Evolutionary conservation across 1,140 invertebrate species (phyloP), one percentile per base, ranked within the genome.

Genomic region (Pseudomyrmex cubaensis): DNA sequence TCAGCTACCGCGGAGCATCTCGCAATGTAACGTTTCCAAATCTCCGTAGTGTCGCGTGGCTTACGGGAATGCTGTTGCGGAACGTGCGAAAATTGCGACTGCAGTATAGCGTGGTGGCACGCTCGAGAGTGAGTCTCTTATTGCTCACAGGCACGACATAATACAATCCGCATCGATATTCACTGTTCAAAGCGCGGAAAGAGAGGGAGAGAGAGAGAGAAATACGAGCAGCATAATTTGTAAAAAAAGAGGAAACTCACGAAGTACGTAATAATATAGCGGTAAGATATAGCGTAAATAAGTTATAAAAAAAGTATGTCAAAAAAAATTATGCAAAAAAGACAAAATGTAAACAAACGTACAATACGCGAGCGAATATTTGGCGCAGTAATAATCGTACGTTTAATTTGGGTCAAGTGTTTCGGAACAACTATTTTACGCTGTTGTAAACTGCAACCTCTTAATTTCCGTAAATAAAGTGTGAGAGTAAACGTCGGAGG

Each of bases 1-100:
- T 70, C 76, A 13, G 25, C 46, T 76, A 59, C 20, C 50, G 46
- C 52, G 44, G 59, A 56, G 76, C 22, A 25, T 44, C 74, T 22
- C n/a, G 20, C 20, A 12, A 59, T 20, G 25, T 67, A 67, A 25
- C 64, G 76, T 70, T 35, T 62, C 44, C 70, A 66, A 80, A 80
- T 80, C 70, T 25, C 25, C 22, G 15, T 4, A 48, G 50, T 56
- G 20, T 54, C 61, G 48, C 25, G 2, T 15, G 35, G 9, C 15
- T 22, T 22, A 66, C 44, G 12, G n/a, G 13, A 22, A n/a, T 57
- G 56, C 13, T 2, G 25, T 46, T 13, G 10, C 10, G 44, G 25
- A n/a, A 22, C 20, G 44, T 50, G n/a, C 12, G 13, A 35, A 17
- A 20, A 57, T 50, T 25, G 25, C 25, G 3, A 25, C 25, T 25